A percentile compares a stretch with the other conserved stretches of the same genome.
Evolutionary conservation across 2,888 invertebrate genomes (phyloP).

Genomic region (Melanargia galathea): DNA sequence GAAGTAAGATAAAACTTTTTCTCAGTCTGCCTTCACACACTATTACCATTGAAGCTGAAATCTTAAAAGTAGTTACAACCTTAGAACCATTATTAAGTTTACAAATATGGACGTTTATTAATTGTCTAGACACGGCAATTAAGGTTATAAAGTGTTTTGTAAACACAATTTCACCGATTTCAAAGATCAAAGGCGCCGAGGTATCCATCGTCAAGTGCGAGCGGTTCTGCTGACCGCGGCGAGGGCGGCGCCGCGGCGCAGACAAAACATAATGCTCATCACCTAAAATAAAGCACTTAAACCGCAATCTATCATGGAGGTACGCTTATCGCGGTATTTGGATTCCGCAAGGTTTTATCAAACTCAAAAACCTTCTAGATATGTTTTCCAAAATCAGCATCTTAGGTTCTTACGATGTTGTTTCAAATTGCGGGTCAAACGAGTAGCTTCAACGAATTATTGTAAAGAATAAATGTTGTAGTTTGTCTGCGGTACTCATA

Average conservation of each 20-base stretch:
- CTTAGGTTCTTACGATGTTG: too few relatives aligned
- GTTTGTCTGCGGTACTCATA: too few relatives aligned
- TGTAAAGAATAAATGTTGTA: too few relatives aligned
- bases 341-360: conserved; percentile 5
- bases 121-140: conserved; percentile 39
- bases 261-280: conserved; percentile 63
- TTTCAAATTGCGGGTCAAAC: too few relatives aligned
- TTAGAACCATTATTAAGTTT: conserved; percentile 15
- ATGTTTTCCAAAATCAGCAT: too few relatives aligned
- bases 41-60: neutral
- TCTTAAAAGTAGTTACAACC: neutral
- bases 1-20: too few relatives aligned
- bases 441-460: too few relatives aligned
- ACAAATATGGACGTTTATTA: conserved; percentile 21
- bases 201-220: conserved; percentile 41
- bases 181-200: conserved; percentile 42
- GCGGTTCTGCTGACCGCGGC: conserved; percentile 57
- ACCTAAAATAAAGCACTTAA: conserved; percentile 73
- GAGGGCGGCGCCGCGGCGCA: conserved; percentile 60
- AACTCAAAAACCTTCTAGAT: too few relatives aligned
- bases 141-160: conserved; percentile 36
- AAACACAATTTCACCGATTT: conserved; percentile 30
- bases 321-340: conserved; percentile 40
- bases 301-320: conserved; percentile 59
- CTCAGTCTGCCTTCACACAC: neutral